These are phyloP conservation scores for Murina feae DNA, from an alignment of 2,113 vertebrate genomes.

Conservation along the genomic window DNA sequence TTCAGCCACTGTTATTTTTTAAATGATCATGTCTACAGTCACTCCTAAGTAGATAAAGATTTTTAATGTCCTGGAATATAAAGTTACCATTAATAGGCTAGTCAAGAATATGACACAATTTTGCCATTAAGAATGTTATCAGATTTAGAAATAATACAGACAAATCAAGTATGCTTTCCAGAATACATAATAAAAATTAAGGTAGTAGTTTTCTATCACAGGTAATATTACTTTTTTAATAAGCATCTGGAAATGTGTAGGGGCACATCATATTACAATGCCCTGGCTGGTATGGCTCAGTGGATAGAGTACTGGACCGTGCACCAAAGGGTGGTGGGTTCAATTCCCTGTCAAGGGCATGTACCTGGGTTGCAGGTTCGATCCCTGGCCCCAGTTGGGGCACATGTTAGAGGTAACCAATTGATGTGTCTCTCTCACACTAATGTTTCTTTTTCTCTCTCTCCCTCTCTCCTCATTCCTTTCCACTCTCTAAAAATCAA, in stretches of 20 bases:
- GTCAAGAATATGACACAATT: slow-evolving; percentile 25
- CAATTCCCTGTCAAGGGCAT: too few relatives aligned
- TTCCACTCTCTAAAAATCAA: too few relatives aligned
- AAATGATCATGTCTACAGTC: background rate
- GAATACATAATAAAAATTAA: slow-evolving; percentile 29
- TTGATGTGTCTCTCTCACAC: too few relatives aligned
- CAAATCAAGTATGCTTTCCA: background rate
- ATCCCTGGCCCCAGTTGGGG: too few relatives aligned
- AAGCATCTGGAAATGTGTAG: background rate
- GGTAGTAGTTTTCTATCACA: background rate
- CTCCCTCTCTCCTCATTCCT: too few relatives aligned
- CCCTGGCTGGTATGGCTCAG: too few relatives aligned
- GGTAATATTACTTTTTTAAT: background rate
- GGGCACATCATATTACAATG: background rate
- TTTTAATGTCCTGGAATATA: background rate
- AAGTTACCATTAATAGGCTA: background rate
- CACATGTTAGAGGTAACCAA: too few relatives aligned
- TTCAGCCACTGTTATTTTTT: background rate
- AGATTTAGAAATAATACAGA: slow-evolving; percentile 35
- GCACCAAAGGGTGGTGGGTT: too few relatives aligned
- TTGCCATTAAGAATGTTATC: background rate
- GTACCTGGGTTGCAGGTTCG: too few relatives aligned
- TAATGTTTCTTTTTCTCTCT: too few relatives aligned
- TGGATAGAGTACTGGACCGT: too few relatives aligned
- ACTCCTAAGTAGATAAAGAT: background rate